Base-by-base conservation (phyloP, 2,113 vertebrate genomes). In the Spheniscus mendiculus region DNA sequence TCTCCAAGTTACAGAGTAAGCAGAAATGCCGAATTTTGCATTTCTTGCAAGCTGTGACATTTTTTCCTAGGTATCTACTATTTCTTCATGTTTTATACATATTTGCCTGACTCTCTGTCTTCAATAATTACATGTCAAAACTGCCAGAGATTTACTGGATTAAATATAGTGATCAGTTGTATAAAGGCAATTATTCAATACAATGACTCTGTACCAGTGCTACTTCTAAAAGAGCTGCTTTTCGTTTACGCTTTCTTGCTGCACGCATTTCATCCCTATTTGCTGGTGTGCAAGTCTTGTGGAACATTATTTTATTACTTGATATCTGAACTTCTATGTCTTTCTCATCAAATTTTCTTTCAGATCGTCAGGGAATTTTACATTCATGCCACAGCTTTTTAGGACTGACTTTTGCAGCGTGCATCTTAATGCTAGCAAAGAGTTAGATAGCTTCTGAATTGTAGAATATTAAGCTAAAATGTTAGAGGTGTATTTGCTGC, bases 201-300 rank as follows among this genome's bases (percentile, higher is more conserved):
- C 42, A 11, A 16, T 20, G 20, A 9, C 38, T 49, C 42, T 63
- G 40, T 11, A 25, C 15, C n/a, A 30, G 27, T 2, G 12, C 44
- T 81, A 0, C 29, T 50, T 29, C 56, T 63, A n/a, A 15, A 11
- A 49, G 38, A 62, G 30, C 6, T 29, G 42, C 17, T 56, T 63
- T 34, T 56, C 4, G 0, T 42, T 69, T 16, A 1, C 0, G 1
- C n/a, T 66, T 47, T 40, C 36, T 50, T 74, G 32, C 50, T 52
- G 72, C 50, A 26, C 26, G 11, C 2, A 0, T 45, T 63, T 40
- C n/a, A 42, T 19, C 29, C 30, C 11, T 44, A 0, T 26, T 34
- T 71, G 18, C 50, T 84, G 65, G 4, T 74, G 29, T 49, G 45
- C 30, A 16, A 26, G 21, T 34, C 59, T 17, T 40, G 42, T 6